These are phyloP conservation scores for Spilarctia lutea DNA, from an alignment of 2,888 invertebrate genomes.

Conservation along the genomic window DNA sequence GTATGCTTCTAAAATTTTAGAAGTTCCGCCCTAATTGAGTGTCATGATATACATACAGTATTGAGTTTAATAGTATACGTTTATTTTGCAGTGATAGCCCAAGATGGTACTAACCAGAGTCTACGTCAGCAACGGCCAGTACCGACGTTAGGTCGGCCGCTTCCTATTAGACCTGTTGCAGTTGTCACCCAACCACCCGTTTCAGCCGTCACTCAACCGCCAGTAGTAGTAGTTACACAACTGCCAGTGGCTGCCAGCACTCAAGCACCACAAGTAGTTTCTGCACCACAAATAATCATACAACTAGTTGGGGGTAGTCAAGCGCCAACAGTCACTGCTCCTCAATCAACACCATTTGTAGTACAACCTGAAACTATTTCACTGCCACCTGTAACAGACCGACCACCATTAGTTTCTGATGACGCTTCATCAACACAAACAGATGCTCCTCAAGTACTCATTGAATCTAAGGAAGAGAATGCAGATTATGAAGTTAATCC, in stretches of 20 bases:
- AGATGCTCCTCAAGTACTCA: not conserved
- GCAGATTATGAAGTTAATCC: not conserved
- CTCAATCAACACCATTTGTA: not conserved
- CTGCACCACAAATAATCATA: not conserved
- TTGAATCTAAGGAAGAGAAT: not conserved
- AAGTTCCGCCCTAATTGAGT: too few species aligned
- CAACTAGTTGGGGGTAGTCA: not conserved
- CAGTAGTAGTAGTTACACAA: not conserved
- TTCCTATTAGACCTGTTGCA: not conserved
- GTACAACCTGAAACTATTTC: not conserved
- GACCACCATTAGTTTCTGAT: not conserved
- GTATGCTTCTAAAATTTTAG: too few species aligned
- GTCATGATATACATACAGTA: too few species aligned
- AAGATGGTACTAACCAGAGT: not conserved
- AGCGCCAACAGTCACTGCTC: not conserved
- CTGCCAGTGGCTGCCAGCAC: not conserved
- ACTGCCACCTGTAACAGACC: not conserved
- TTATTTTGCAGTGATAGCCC: not conserved
- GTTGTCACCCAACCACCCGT: constrained; percentile 2
- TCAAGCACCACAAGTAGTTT: not conserved
- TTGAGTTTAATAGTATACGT: not conserved
- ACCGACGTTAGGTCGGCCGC: not conserved
- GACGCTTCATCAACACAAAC: not conserved
- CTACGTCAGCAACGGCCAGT: not conserved
- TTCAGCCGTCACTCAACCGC: not conserved